These are phyloP conservation scores for Semotilus atromaculatus DNA, from an alignment of 2,797 vertebrate genomes.

Conservation along the genomic window DNA sequence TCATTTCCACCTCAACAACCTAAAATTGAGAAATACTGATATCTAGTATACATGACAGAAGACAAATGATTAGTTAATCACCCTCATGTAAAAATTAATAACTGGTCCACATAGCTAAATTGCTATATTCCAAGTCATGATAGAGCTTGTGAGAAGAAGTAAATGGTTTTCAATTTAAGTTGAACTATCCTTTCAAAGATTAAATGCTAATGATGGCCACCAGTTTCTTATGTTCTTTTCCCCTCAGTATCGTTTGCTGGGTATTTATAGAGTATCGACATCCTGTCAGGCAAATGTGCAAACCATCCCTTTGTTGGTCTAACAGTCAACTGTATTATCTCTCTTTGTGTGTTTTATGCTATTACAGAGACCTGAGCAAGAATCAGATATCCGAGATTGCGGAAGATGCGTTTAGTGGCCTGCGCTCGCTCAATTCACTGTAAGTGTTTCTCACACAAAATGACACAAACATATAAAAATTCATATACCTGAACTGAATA, in stretches of 20 bases:
- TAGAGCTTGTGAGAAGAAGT: neutral
- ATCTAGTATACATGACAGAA: neutral
- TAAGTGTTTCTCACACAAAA: conserved; percentile 78
- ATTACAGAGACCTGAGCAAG: conserved; percentile 96
- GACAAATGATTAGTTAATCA: neutral
- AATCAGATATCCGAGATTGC: conserved; percentile 99
- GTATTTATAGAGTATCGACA: conserved; percentile 4
- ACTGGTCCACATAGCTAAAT: neutral
- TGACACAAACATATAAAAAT: conserved; percentile 15
- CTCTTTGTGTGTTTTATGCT: conserved; percentile 40
- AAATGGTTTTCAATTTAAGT: neutral
- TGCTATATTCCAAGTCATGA: neutral
- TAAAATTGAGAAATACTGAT: neutral
- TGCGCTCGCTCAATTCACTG: conserved; percentile 95
- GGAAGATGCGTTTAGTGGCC: conserved; percentile 92
- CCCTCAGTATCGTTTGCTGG: neutral
- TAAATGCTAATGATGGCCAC: conserved; percentile 12
- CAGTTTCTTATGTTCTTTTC: conserved; percentile 12
- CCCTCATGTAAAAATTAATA: neutral
- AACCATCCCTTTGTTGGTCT: conserved; percentile 4
- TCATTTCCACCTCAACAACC: neutral
- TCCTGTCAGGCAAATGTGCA: conserved; percentile 22
- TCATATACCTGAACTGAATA: conserved; percentile 30
- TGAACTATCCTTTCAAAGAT: neutral
- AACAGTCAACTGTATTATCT: conserved; percentile 15